Evolutionary conservation across 2,113 vertebrate species (phyloP), one percentile per base, ranked within the genome.

Genomic region (Electrona antarctica): DNA sequence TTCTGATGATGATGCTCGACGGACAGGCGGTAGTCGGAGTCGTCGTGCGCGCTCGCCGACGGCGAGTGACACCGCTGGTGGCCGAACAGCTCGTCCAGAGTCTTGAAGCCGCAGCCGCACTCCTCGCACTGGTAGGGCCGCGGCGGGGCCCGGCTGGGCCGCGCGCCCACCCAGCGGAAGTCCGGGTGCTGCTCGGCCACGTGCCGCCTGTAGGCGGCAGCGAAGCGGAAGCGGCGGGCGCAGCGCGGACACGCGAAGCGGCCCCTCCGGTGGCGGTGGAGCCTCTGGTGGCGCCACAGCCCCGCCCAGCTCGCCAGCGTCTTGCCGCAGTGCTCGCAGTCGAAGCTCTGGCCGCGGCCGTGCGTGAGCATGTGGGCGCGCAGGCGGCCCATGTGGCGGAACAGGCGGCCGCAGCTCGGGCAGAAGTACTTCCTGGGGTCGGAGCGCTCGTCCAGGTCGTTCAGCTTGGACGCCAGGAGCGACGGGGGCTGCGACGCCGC

Each of bases 341-440:
- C 75, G 87, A 90, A 94, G 8, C 78, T 87, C 15, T 89, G 83
- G 33, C 59, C 73, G 0, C 75, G 64, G 8, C 83, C 46, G n/a
- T 94, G 93, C 3, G 89, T 94, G 15, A 93, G 87, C 92, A 93
- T 93, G 86, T 94, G 93, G 29, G 93, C 91, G 45, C 92, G 73
- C 28, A 94, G 89, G 14, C 93, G 56, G 55, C 91, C 91, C 69
- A 93, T 87, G 60, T 94, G 93, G 9, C 90, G 76, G 74, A 94
- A 94, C 46, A 91, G 78, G 0, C 93, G 84, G 15, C 93, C 92
- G 11, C 92, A 94, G 60, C 60, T 81, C 0, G 92, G 93, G 66
- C 93, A 94, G 6, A 90, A 80, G 72, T 93, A 94, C 51, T 80
- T 92, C 81, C 93, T 87, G 41, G 93, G 93, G 74, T 94, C 92